Evolutionary conservation across 2,888 invertebrate genomes (phyloP).

Genomic region (Argyresthia goedartella): DNA sequence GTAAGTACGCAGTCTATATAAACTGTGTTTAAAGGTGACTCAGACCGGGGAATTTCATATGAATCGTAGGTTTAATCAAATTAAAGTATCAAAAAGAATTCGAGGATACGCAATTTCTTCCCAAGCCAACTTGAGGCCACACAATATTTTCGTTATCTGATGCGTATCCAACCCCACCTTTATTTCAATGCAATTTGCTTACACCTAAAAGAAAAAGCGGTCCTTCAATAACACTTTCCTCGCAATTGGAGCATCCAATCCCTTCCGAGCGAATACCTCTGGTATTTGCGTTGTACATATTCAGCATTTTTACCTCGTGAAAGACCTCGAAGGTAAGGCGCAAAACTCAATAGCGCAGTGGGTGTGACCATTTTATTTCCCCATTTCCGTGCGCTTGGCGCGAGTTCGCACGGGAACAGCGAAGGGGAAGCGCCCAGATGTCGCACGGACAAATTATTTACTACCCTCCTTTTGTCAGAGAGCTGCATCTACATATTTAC

Average conservation of each 20-base stretch:
- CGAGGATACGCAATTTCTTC: no score
- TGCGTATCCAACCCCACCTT: neutral
- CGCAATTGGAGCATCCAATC: conserved; percentile 3
- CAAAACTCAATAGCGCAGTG: conserved; percentile 42
- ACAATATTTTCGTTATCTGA: neutral
- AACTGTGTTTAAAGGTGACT: no score
- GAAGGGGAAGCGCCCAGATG: conserved; percentile 64
- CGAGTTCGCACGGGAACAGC: conserved; percentile 33
- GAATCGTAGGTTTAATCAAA: no score
- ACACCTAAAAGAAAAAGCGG: neutral
- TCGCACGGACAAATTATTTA: conserved; percentile 64
- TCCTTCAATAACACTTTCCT: conserved; percentile 5
- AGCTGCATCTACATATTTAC: conserved; percentile 35
- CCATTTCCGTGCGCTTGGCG: conserved; percentile 29
- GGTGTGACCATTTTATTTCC: conserved; percentile 54
- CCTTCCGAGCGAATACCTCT: neutral
- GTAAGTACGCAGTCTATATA: no score
- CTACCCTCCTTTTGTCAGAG: conserved; percentile 48
- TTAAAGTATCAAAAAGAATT: no score
- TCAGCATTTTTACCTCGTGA: neutral
- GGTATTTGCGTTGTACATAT: conserved; percentile 1
- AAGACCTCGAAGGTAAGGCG: conserved; percentile 1
- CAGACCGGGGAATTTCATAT: no score
- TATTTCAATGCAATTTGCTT: conserved; percentile 2
- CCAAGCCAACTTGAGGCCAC: neutral